Percentiles rank a stretch among this genome's conserved stretches.
Conservation (phyloP, 2,888 invertebrate species). For the Phengaris alcon region DNA sequence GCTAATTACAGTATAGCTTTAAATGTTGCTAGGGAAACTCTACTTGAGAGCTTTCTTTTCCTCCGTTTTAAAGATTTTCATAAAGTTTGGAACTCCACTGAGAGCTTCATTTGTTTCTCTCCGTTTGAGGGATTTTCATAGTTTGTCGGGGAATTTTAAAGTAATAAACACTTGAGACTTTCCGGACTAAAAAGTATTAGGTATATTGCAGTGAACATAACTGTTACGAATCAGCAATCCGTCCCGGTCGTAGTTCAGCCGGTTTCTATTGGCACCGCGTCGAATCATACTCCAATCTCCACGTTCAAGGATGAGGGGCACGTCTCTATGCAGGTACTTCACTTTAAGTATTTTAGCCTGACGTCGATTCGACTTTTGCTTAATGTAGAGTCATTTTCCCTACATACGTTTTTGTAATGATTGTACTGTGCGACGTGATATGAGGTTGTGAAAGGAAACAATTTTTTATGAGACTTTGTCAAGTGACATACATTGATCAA, state of each 20-base stretch:
- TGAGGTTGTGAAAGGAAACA: not conserved
- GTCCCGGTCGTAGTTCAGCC: conserved; percentile 14
- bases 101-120: not conserved
- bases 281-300: conserved; percentile 16
- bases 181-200: not conserved
- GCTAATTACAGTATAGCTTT: not conserved
- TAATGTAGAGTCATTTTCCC: not conserved
- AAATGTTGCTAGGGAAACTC: not conserved
- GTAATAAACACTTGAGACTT: conserved; percentile 1
- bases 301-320: conserved; percentile 18
- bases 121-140: not conserved
- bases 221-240: conserved; percentile 17
- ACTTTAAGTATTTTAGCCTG: not conserved
- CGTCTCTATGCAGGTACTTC: conserved; percentile 15
- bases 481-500: too few species aligned
- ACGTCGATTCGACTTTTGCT: not conserved
- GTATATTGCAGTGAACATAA: not conserved
- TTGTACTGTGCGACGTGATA: not conserved
- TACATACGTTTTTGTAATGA: not conserved
- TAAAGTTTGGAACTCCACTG: not conserved
- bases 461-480: not conserved
- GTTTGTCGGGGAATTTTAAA: not conserved
- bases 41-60: not conserved
- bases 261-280: conserved; percentile 18
- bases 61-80: not conserved